A percentile compares a stretch with the other conserved stretches of the same genome.
These are phyloP conservation scores for Anarrhichthys ocellatus DNA, from an alignment of 2,113 vertebrate species.

Conservation along the genomic window DNA sequence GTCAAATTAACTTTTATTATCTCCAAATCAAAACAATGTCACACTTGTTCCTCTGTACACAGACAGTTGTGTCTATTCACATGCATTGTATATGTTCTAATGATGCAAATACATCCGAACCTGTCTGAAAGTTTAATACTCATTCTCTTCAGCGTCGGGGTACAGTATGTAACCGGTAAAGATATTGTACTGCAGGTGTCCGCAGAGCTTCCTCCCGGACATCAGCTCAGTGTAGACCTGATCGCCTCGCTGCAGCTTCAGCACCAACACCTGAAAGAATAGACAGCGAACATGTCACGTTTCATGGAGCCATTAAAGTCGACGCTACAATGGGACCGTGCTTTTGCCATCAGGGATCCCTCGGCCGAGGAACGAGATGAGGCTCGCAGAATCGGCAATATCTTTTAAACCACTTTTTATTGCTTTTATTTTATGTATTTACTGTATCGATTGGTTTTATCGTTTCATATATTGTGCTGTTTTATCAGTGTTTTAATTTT, in stretches of 20 bases:
- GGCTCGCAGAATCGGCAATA: no score
- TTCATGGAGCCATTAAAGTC: not conserved
- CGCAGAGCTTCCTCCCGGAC: constrained; percentile 75
- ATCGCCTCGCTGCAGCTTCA: constrained; percentile 69
- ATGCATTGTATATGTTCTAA: not conserved
- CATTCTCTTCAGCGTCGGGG: not conserved
- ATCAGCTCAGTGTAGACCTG: constrained; percentile 78
- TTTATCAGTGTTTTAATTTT: no score
- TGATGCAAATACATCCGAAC: constrained; percentile 3
- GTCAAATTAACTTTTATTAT: constrained; percentile 35
- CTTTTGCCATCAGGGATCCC: no score
- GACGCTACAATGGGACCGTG: no score
- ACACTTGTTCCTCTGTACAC: constrained; percentile 18
- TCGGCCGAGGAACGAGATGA: no score
- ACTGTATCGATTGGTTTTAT: no score
- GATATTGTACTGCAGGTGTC: constrained; percentile 51
- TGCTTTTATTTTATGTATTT: no score
- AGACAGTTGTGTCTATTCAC: constrained; percentile 24
- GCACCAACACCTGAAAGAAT: constrained; percentile 56
- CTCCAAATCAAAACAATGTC: constrained; percentile 8
- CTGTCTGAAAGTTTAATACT: not conserved
- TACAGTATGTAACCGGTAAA: constrained; percentile 83
- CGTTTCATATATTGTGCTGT: not conserved
- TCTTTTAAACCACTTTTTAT: no score
- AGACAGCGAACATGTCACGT: not conserved